phyloP scores from a whole-genome alignment of 2,888 invertebrate species.

The Diarsia brunnea region DNA sequence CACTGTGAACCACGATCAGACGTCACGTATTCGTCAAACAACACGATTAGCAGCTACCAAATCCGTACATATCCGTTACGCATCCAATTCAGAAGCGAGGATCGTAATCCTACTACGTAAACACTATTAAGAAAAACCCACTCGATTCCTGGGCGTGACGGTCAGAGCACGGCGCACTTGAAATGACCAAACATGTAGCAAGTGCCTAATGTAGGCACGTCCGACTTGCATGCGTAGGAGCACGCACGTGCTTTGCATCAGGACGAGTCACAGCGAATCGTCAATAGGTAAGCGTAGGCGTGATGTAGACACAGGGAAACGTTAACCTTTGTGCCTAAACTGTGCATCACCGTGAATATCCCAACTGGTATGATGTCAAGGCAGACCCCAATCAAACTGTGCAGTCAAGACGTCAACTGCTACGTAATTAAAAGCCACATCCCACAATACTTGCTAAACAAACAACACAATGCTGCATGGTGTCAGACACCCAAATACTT shows the following conservation, averaged over 20 bases:
- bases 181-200: slow-evolving; percentile 66
- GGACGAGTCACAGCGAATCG: slow-evolving; percentile 76
- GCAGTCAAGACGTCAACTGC: slow-evolving; percentile 35
- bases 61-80: slow-evolving; percentile 68
- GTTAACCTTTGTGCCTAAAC: slow-evolving; percentile 75
- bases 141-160: slow-evolving; percentile 70
- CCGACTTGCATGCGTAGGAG: slow-evolving; percentile 76
- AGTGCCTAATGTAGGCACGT: slow-evolving; percentile 65
- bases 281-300: slow-evolving; percentile 77
- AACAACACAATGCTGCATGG: slow-evolving; percentile 45
- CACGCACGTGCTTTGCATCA: slow-evolving; percentile 81
- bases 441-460: slow-evolving; percentile 48
- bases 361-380: slow-evolving; percentile 56
- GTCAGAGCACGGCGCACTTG: slow-evolving; percentile 40
- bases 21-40: slow-evolving; percentile 62
- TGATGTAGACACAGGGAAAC: slow-evolving; percentile 80
- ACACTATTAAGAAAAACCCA: slow-evolving; percentile 80
- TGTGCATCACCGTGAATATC: slow-evolving; percentile 65
- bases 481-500: slow-evolving; percentile 50
- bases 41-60: slow-evolving; percentile 70
- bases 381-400: slow-evolving; percentile 56
- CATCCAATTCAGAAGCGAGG: slow-evolving; percentile 62
- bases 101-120: slow-evolving; percentile 68
- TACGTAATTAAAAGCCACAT: slow-evolving; percentile 46
- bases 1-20: slow-evolving; percentile 32